Evolutionary conservation across 1,140 invertebrate genomes (phyloP), one percentile per base, ranked within the genome.

Genomic region (Oryctes rhinoceros): DNA sequence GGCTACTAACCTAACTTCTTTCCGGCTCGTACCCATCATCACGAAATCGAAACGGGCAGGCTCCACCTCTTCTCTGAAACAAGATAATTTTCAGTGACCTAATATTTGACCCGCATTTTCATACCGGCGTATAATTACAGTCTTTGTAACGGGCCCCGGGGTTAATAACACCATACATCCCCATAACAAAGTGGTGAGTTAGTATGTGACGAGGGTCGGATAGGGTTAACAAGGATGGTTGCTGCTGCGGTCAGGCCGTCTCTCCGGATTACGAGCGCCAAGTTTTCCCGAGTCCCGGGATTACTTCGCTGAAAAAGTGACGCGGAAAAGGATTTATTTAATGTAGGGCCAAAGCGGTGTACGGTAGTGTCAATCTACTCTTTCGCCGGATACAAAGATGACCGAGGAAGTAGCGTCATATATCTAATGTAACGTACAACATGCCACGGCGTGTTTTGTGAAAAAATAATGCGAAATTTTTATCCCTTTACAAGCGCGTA

Each of bases 41-140:
- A 18, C 15, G 53, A 59, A 15, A 4, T n/a, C 15, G 4, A n/a
- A 18, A n/a, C 15, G 10, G 24, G 39, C 39, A 39, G 39, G 39
- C 39, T n/a, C 39, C 11, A 13, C 35, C n/a, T 71, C 65, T 37
- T 4, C 24, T 37, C n/a, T 24, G 65, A 71, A 37, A 35, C 65
- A 20, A 71, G 65, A 35, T 71, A 71, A 71, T 71, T 71, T 71
- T 71, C 65, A 71, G 65, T 71, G 65, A 37, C 35, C 65, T 71
- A 71, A 71, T 71, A 71, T 71, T 71, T 71, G 65, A 71, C 65
- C 65, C 65, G 65, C 65, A 71, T 71, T 71, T 71, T 71, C 65
- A 71, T 71, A 71, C 65, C 24, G 24, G 65, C 13, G 65, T 71
- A 71, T 59, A 59, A 59, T 35, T 71, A 24, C 65, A 37, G 65